Conservation (phyloP, 2,888 invertebrate species). For the Chaitophorus viminalis region DNA sequence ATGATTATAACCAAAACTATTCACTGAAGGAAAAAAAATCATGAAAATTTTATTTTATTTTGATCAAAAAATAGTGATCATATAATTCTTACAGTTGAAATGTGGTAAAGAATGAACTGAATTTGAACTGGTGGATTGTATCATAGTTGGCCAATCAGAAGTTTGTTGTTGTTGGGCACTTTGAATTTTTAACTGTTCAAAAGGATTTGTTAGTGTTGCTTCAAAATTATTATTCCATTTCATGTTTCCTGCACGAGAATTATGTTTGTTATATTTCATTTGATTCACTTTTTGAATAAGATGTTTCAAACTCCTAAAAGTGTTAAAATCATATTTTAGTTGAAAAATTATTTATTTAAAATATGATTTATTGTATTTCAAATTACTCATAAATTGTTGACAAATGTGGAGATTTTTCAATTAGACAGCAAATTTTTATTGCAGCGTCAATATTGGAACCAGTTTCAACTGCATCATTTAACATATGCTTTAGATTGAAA, state of each 20-base stretch:
- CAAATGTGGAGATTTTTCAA: conserved; percentile 23
- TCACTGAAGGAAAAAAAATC: not conserved
- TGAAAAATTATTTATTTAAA: not conserved
- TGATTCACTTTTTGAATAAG: conserved; percentile 23
- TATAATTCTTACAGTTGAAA: conserved; percentile 15
- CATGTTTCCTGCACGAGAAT: not conserved
- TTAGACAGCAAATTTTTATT: conserved; percentile 31
- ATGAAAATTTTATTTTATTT: not conserved
- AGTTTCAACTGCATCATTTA: conserved; percentile 1
- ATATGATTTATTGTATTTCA: not conserved
- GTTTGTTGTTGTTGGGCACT: not conserved
- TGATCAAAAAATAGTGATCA: not conserved
- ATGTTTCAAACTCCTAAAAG: conserved; percentile 28
- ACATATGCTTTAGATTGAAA: not conserved
- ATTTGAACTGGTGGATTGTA: not conserved
- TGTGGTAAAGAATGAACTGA: not conserved
- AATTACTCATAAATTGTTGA: conserved; percentile 26
- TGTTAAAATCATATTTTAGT: not conserved
- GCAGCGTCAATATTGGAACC: not conserved
- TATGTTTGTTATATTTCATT: not conserved
- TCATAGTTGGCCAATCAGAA: not conserved
- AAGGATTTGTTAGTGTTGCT: not conserved
- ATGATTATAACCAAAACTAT: too few species aligned
- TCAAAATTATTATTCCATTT: not conserved
- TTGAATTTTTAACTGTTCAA: not conserved